phyloP scores from a whole-genome alignment of 30 jellyfish, hydroid and myxozoan species.

The Hydractinia echinata region DNA sequence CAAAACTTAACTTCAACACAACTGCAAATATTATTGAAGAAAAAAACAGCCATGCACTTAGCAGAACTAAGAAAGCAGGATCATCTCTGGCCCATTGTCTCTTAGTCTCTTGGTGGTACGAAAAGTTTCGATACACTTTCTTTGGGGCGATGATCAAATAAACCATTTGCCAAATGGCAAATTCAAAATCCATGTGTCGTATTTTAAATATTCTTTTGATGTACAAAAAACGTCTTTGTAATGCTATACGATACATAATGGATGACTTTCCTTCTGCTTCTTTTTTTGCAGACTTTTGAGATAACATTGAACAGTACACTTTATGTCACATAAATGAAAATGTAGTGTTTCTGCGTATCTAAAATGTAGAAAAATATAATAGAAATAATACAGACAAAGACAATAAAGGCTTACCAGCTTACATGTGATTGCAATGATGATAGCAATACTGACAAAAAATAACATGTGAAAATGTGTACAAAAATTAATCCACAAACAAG shows the following conservation, averaged over 20 bases:
- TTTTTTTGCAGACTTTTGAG: too few relatives aligned
- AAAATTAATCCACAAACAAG: too few relatives aligned
- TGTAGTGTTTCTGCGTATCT: too few relatives aligned
- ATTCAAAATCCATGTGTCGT: conserved; percentile 96
- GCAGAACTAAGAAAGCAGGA: conserved; percentile 95
- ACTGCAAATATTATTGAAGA: conserved; percentile 75
- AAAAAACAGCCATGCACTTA: conserved; percentile 85
- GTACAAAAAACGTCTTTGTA: conserved; percentile 70
- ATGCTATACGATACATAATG: conserved; percentile 57
- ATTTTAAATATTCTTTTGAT: conserved; percentile 73
- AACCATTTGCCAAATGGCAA: conserved; percentile 97
- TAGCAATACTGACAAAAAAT: too few relatives aligned
- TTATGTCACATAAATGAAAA: too few relatives aligned
- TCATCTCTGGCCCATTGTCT: conserved; percentile 99
- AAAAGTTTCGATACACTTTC: conserved; percentile 63
- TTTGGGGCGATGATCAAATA: conserved; percentile 83
- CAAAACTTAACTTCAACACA: conserved; percentile 59
- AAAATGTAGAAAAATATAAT: too few relatives aligned
- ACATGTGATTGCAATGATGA: too few relatives aligned
- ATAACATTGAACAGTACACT: too few relatives aligned
- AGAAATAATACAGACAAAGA: too few relatives aligned
- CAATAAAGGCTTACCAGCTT: too few relatives aligned
- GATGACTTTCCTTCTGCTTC: conserved; percentile 32
- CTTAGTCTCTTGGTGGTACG: conserved; percentile 75
- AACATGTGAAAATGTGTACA: too few relatives aligned